Percentiles rank a stretch among this genome's conserved stretches.
Conservation (phyloP, 2,797 vertebrate genomes). For the Corythornis leucogaster region DNA sequence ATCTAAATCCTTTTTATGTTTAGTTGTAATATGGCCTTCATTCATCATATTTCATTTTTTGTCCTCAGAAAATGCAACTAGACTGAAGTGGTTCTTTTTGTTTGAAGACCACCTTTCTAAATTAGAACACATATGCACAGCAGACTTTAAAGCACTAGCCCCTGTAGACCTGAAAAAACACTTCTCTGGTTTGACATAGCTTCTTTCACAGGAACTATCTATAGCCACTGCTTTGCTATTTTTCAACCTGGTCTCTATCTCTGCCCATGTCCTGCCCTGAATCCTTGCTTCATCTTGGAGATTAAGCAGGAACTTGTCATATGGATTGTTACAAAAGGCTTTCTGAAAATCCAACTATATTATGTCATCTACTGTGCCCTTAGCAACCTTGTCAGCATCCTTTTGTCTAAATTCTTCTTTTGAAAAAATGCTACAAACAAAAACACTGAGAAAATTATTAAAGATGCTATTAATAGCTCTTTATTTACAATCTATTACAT, state of each 20-base stretch:
- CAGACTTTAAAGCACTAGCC: neutral
- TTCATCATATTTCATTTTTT: neutral
- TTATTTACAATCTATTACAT: neutral
- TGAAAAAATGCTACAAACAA: neutral
- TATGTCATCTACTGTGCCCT: neutral
- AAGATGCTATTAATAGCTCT: neutral
- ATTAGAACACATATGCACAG: neutral
- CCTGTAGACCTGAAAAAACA: neutral
- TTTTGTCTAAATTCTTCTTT: neutral
- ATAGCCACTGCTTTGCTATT: neutral
- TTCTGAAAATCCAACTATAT: slow-evolving; percentile 20
- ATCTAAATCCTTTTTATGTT: neutral
- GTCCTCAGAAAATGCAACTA: neutral
- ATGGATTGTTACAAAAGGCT: neutral
- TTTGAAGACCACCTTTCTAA: neutral
- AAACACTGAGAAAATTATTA: neutral
- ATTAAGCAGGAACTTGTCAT: neutral
- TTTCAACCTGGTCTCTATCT: slow-evolving; percentile 2
- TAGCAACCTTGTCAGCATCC: neutral
- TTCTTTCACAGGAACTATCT: slow-evolving; percentile 6
- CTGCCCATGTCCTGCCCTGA: neutral
- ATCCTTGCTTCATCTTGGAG: neutral
- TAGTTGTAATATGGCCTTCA: neutral
- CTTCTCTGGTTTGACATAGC: neutral
- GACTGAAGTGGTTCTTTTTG: neutral